Conservation (phyloP, 2,888 invertebrate species). For the Apotomis betuletana region DNA sequence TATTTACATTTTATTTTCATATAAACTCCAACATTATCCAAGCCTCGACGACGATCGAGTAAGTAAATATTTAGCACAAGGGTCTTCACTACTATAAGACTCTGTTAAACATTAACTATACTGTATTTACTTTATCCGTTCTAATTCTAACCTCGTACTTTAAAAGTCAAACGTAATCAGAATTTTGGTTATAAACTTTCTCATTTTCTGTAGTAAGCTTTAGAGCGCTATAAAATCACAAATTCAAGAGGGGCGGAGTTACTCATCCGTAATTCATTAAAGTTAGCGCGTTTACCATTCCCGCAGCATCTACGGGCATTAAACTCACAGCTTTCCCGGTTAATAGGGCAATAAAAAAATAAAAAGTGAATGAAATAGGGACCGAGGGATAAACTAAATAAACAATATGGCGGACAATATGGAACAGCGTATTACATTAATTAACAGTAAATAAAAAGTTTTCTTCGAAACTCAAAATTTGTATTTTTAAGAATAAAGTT, state of each 20-base stretch:
- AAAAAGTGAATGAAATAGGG: conserved; percentile 59
- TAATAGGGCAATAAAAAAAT: conserved; percentile 77
- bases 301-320: conserved; percentile 66
- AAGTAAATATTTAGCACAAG: too few species aligned
- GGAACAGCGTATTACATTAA: conserved; percentile 58
- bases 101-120: too few species aligned
- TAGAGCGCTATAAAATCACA: conserved; percentile 73
- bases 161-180: conserved; percentile 50
- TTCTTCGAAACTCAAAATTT: conserved; percentile 2
- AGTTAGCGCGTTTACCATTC: conserved; percentile 74
- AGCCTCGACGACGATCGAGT: too few species aligned
- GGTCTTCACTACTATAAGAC: too few species aligned
- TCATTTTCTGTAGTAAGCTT: conserved; percentile 70
- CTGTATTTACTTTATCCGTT: too few species aligned
- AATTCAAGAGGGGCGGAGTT: conserved; percentile 70
- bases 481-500: conserved; percentile 10
- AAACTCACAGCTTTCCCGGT: conserved; percentile 65
- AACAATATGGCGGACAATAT: conserved; percentile 48
- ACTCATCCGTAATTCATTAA: conserved; percentile 80
- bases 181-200: conserved; percentile 66
- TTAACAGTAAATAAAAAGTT: conserved; percentile 57
- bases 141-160: conserved; percentile 2
- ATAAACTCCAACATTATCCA: too few species aligned
- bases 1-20: too few species aligned
- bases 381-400: conserved; percentile 52